Percentiles rank a stretch among this genome's conserved stretches.
phyloP scores from a whole-genome alignment of 2,113 vertebrate species.

The Ahaetulla prasina region DNA sequence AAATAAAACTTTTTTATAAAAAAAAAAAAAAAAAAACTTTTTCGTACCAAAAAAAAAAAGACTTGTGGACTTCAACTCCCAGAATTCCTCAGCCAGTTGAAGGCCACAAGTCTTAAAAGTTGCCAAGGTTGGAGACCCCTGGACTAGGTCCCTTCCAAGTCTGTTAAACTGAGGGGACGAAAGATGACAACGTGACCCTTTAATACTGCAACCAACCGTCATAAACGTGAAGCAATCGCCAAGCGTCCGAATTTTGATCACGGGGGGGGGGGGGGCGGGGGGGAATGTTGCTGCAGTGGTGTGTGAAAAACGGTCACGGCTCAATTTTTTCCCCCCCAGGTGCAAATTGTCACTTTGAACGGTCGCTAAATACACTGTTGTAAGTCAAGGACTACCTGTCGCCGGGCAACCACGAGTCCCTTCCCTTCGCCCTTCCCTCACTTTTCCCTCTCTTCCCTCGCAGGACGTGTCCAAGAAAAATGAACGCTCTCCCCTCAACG shows the following conservation, averaged over 20 bases:
- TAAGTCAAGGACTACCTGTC: background rate
- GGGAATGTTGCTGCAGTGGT: background rate
- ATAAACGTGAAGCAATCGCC: background rate
- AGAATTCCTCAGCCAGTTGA: too few species aligned
- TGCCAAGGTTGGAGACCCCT: too few species aligned
- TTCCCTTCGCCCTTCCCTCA: background rate
- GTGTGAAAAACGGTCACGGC: background rate
- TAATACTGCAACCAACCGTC: background rate
- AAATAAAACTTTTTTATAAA: too few species aligned
- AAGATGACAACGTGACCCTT: background rate
- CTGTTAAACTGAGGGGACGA: too few species aligned
- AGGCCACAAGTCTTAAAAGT: too few species aligned
- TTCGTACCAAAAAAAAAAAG: too few species aligned
- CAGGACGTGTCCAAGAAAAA: constrained; percentile 97
- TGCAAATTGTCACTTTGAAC: too few species aligned
- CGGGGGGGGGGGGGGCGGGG: too few species aligned
- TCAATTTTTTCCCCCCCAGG: background rate
- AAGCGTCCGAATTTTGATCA: background rate
- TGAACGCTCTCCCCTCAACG: constrained; percentile 88
- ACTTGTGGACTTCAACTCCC: too few species aligned
- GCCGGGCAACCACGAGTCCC: background rate
- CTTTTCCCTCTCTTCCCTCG: background rate
- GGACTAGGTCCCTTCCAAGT: too few species aligned
- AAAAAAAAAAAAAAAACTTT: too few species aligned
- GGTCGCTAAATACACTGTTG: too few species aligned